Percentiles rank a stretch among this genome's conserved stretches.
These are phyloP conservation scores for Macaria liturata DNA, from an alignment of 2,888 invertebrate genomes.

Conservation along the genomic window DNA sequence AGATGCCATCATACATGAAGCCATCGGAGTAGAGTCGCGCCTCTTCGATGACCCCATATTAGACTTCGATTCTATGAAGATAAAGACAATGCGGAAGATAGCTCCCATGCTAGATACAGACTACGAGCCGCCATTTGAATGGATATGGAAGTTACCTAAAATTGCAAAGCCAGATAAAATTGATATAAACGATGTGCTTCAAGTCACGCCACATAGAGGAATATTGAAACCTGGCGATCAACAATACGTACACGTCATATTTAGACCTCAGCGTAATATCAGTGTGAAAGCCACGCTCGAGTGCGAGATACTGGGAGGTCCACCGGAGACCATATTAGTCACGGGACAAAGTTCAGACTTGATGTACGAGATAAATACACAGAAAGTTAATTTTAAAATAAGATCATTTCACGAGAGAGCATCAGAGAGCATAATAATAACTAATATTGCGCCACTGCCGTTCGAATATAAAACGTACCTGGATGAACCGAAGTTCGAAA, in stretches of 20 bases:
- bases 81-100: slow-evolving; percentile 51
- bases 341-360: slow-evolving; percentile 79
- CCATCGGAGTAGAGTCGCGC: slow-evolving; percentile 27
- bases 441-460: slow-evolving; percentile 75
- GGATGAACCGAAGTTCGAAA: slow-evolving; percentile 55
- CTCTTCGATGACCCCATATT: slow-evolving; percentile 33
- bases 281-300: slow-evolving; percentile 69
- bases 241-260: slow-evolving; percentile 74
- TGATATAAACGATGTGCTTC: slow-evolving; percentile 63
- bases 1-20: slow-evolving; percentile 18
- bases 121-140: slow-evolving; percentile 55
- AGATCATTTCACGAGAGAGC: slow-evolving; percentile 70
- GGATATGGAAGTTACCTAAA: slow-evolving; percentile 61
- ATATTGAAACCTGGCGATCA: slow-evolving; percentile 76
- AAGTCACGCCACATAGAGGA: slow-evolving; percentile 76
- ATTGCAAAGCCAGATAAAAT: slow-evolving; percentile 38
- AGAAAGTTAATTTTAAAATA: slow-evolving; percentile 70
- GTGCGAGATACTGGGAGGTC: slow-evolving; percentile 83
- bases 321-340: slow-evolving; percentile 74
- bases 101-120: slow-evolving; percentile 59
- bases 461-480: slow-evolving; percentile 72
- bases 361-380: slow-evolving; percentile 72
- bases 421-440: slow-evolving; percentile 59
- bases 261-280: slow-evolving; percentile 69
- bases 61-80: slow-evolving; percentile 40